Percentiles rank a stretch among this genome's conserved stretches.
phyloP scores from a whole-genome alignment of 2,797 vertebrate species.

The Staurois parvus region DNA sequence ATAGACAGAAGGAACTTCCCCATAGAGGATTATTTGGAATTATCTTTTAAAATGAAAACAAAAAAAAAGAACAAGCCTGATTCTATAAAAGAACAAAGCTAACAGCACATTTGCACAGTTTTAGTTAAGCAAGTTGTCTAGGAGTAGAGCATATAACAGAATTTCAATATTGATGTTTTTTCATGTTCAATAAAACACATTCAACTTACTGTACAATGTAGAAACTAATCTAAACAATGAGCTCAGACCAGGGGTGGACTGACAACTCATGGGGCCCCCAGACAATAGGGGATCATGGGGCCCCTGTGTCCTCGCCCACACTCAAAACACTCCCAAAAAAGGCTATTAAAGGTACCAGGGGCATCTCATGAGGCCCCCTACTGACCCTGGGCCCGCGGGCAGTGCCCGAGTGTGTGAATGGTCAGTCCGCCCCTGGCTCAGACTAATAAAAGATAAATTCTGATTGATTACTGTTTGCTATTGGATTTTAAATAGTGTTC shows the following conservation, averaged over 20 bases:
- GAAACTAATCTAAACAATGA: not conserved
- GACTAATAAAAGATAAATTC: not conserved
- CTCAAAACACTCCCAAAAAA: too few relatives aligned
- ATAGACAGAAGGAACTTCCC: constrained; percentile 67
- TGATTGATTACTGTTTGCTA: not conserved
- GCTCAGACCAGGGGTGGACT: not conserved
- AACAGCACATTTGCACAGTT: constrained; percentile 49
- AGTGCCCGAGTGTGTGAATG: too few relatives aligned
- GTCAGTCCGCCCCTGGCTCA: too few relatives aligned
- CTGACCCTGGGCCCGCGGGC: too few relatives aligned
- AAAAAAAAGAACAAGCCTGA: constrained; percentile 65
- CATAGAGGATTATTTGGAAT: constrained; percentile 70
- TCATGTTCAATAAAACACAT: not conserved
- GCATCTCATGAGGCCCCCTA: too few relatives aligned
- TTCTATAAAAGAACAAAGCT: constrained; percentile 55
- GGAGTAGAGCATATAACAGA: not conserved
- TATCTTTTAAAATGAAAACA: constrained; percentile 69
- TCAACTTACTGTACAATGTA: not conserved
- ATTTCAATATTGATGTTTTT: constrained; percentile 23
- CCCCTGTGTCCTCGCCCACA: too few relatives aligned
- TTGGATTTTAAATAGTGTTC: too few relatives aligned
- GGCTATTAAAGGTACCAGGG: too few relatives aligned
- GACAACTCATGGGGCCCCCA: too few relatives aligned
- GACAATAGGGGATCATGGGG: too few relatives aligned
- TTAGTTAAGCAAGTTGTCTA: not conserved